Percentiles rank a stretch among this genome's conserved stretches.
phyloP scores from a whole-genome alignment of 2,797 vertebrate species.

The Sebastes baramenuke region DNA sequence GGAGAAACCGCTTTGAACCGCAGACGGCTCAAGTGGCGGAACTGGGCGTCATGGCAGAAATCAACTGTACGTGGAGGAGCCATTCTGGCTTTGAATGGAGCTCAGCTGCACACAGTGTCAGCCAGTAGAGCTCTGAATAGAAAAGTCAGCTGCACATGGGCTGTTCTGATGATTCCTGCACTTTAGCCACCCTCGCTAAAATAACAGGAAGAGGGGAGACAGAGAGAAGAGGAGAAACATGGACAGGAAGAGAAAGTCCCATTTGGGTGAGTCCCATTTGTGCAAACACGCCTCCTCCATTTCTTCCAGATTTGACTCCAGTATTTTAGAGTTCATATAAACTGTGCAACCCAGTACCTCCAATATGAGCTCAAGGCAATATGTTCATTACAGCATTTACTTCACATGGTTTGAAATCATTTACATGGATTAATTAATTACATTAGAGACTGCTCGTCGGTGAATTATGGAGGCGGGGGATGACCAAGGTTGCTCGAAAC shows the following conservation, averaged over 20 bases:
- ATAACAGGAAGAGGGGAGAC: conserved; percentile 50
- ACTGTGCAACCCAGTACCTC: not conserved
- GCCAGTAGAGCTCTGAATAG: conserved; percentile 62
- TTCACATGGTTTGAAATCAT: not conserved
- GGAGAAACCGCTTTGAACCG: conserved; percentile 9
- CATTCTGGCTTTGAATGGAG: conserved; percentile 54
- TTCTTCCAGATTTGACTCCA: not conserved
- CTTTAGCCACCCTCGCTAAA: conserved; percentile 44
- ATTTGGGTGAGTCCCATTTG: not conserved
- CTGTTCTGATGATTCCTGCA: conserved; percentile 46
- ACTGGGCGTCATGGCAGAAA: conserved; percentile 41
- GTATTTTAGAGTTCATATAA: not conserved
- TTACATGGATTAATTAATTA: not conserved
- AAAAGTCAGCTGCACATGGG: conserved; percentile 65
- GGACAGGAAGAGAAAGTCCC: conserved; percentile 20
- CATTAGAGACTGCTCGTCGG: not conserved
- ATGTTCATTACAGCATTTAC: not conserved
- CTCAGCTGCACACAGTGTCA: conserved; percentile 66
- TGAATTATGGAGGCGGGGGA: not conserved
- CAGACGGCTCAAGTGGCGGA: conserved; percentile 60
- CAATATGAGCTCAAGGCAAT: not conserved
- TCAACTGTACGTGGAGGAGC: conserved; percentile 28
- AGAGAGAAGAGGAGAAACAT: not conserved
- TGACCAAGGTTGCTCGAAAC: not conserved
- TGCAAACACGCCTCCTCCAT: not conserved